phyloP scores from a whole-genome alignment of 2,113 vertebrate genomes.

The Takifugu bimaculatus region DNA sequence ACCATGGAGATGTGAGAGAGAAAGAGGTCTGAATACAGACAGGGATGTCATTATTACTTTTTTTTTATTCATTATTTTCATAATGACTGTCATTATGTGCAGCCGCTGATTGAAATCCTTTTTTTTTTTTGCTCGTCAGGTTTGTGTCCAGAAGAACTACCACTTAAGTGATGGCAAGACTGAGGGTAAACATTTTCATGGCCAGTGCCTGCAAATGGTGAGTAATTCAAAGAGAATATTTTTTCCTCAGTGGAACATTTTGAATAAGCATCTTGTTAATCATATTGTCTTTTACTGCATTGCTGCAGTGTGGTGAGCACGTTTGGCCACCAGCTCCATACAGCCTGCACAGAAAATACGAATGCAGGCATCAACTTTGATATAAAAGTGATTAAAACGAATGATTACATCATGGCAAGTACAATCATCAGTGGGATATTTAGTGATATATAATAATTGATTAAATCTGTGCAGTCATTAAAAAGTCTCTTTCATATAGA shows the following conservation, averaged over 20 bases:
- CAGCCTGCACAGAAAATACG: conserved; percentile 1
- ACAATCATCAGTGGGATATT: conserved; percentile 34
- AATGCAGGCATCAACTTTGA: conserved; percentile 4
- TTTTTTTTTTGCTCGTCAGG: conserved; percentile 93
- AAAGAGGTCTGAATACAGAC: conserved; percentile 90
- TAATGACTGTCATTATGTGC: conserved; percentile 97
- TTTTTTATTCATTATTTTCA: conserved; percentile 77
- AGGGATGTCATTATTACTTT: conserved; percentile 86
- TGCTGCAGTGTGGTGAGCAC: background rate
- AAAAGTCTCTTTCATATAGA: conserved; percentile 13
- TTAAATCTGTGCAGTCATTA: conserved; percentile 29
- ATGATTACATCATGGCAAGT: conserved; percentile 30
- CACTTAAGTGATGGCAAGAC: conserved; percentile 97
- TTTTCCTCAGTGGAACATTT: too few species aligned
- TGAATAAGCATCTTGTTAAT: too few species aligned
- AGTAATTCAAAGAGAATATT: too few species aligned
- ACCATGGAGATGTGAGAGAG: conserved; percentile 70
- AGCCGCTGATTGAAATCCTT: conserved; percentile 91
- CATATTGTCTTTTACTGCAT: background rate
- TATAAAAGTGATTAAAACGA: conserved; percentile 7
- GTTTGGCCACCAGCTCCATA: background rate
- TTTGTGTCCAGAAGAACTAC: conserved; percentile 94
- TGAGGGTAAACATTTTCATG: conserved; percentile 90
- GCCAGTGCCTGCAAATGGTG: conserved; percentile 67
- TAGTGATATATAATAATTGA: conserved; percentile 39